phyloP scores from a whole-genome alignment of 1,140 invertebrate species.

The Lucilia cuprina region DNA sequence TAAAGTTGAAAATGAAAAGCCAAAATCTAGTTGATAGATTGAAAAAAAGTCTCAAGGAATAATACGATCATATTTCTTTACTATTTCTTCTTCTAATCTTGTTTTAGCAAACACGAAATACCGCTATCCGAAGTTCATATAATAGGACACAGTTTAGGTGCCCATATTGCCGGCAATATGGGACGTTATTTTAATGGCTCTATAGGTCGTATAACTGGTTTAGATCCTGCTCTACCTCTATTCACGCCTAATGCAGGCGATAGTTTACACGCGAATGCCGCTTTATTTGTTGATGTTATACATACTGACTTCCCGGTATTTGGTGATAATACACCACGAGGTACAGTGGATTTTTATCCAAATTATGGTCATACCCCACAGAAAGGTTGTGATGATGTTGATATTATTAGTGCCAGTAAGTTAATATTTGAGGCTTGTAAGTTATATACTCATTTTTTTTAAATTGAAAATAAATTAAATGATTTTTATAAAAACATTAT shows the following conservation, averaged over 20 bases:
- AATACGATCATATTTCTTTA: no score
- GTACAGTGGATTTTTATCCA: slow-evolving; percentile 71
- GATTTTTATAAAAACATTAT: background rate
- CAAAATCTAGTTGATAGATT: no score
- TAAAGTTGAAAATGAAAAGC: no score
- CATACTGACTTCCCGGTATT: slow-evolving; percentile 68
- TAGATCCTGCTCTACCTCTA: slow-evolving; percentile 70
- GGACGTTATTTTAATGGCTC: slow-evolving; percentile 64
- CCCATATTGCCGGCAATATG: slow-evolving; percentile 68
- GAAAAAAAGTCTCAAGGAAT: no score
- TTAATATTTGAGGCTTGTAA: slow-evolving; percentile 55
- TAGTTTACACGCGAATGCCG: slow-evolving; percentile 63
- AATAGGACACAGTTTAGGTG: slow-evolving; percentile 70
- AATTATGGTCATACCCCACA: slow-evolving; percentile 69
- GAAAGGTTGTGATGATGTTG: slow-evolving; percentile 68
- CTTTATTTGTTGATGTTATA: slow-evolving; percentile 67
- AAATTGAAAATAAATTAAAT: background rate
- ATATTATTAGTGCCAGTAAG: slow-evolving; percentile 54
- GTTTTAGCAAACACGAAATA: slow-evolving; percentile 51
- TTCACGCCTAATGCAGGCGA: slow-evolving; percentile 64
- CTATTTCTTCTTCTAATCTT: slow-evolving; percentile 4
- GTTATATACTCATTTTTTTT: slow-evolving; percentile 21
- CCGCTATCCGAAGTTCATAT: slow-evolving; percentile 63
- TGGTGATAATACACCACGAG: slow-evolving; percentile 66
- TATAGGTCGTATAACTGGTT: slow-evolving; percentile 65